These are phyloP conservation scores for Drosophila anceps DNA, from an alignment of 2,888 invertebrate species.

Conservation along the genomic window DNA sequence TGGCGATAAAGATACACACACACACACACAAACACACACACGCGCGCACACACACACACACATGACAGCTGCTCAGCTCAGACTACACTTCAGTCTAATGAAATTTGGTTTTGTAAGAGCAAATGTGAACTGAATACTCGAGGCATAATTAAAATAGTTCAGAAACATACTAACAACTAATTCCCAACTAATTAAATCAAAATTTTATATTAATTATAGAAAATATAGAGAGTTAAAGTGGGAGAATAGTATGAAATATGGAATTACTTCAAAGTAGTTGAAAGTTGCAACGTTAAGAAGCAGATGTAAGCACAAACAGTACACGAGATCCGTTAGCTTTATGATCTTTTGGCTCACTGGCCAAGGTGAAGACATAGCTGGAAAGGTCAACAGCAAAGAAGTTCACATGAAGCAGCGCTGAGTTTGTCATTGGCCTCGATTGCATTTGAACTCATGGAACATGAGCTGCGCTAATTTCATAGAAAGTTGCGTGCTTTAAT, in stretches of 20 bases:
- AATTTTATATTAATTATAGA: not conserved
- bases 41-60: not conserved
- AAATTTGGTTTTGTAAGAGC: not conserved
- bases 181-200: too few species aligned
- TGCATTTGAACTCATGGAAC: slow-evolving; percentile 22
- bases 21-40: slow-evolving; percentile 5
- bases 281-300: not conserved
- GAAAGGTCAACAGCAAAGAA: not conserved
- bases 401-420: not conserved
- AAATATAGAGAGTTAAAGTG: not conserved
- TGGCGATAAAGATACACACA: slow-evolving; percentile 15
- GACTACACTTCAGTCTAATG: not conserved
- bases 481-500: slow-evolving; percentile 72
- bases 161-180: not conserved
- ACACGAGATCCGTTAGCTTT: not conserved
- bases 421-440: slow-evolving; percentile 10
- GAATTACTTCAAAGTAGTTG: not conserved
- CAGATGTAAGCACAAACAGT: not conserved
- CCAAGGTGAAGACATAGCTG: not conserved
- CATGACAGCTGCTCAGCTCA: not conserved
- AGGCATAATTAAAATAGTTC: not conserved
- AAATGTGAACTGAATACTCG: not conserved
- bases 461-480: slow-evolving; percentile 56
- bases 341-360: too few species aligned
- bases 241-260: not conserved